Evolutionary conservation across 2,797 vertebrate species (phyloP).

Genomic region (Sebastes steindachneri): DNA sequence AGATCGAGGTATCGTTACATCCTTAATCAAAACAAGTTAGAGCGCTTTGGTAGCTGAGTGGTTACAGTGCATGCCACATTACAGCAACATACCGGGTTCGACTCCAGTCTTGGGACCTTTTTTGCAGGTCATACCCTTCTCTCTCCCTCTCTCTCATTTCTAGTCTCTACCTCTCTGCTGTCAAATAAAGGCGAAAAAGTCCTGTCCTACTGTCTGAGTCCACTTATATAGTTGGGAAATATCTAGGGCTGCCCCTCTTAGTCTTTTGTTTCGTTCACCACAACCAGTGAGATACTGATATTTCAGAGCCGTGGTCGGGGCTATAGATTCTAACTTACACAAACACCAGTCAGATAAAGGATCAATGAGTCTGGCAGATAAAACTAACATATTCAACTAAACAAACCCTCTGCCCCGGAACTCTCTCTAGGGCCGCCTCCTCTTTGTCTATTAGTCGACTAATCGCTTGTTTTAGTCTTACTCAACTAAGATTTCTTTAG

Average conservation of each 20-base stretch:
- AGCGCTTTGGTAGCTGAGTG: not conserved
- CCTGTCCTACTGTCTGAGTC: too few species aligned
- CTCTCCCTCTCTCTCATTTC: not conserved
- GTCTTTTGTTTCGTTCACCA: too few species aligned
- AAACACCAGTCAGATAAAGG: not conserved
- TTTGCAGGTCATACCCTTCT: not conserved
- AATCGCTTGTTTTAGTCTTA: too few species aligned
- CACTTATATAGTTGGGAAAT: too few species aligned
- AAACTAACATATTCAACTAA: not conserved
- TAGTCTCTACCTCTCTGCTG: not conserved
- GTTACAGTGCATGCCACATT: not conserved
- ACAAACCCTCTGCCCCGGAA: not conserved
- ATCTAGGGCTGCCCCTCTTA: too few species aligned
- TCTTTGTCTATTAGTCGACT: too few species aligned
- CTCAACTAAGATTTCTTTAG: too few species aligned
- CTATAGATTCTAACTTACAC: not conserved
- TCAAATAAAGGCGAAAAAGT: not conserved
- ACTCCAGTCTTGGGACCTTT: not conserved
- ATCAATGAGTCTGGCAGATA: not conserved
- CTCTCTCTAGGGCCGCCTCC: too few species aligned
- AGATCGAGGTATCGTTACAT: fast-evolving
- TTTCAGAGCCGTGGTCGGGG: too few species aligned
- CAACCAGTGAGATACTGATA: too few species aligned
- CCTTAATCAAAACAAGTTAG: not conserved
- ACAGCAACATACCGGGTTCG: not conserved